These are phyloP conservation scores for Pectinophora gossypiella DNA, from an alignment of 1,140 invertebrate species.

Conservation along the genomic window DNA sequence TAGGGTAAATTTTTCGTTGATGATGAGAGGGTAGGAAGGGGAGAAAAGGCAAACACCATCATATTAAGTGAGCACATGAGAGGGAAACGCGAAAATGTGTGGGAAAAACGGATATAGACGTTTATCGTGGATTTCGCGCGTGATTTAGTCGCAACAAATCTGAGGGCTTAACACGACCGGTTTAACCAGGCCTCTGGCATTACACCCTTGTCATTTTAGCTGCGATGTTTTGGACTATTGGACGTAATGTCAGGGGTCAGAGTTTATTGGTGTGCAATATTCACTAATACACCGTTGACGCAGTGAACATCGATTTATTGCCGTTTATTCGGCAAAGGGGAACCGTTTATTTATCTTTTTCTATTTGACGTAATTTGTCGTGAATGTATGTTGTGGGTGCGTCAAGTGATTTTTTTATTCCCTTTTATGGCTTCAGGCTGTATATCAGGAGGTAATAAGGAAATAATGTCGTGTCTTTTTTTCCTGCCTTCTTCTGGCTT, in stretches of 20 bases:
- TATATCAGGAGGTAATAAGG: no score
- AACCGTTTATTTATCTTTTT: constrained; percentile 56
- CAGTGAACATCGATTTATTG: constrained; percentile 60
- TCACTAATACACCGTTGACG: constrained; percentile 66
- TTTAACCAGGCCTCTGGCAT: constrained; percentile 25
- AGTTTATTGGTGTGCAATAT: constrained; percentile 17
- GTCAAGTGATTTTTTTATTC: constrained; percentile 6
- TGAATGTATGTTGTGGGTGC: constrained; percentile 20
- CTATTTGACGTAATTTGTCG: constrained; percentile 43
- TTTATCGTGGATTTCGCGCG: constrained; percentile 70
- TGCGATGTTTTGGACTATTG: no score
- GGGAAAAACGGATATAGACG: constrained; percentile 73
- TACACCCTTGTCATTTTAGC: neutral
- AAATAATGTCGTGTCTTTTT: no score
- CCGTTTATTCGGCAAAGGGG: constrained; percentile 54
- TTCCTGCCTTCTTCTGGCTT: no score
- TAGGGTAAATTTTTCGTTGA: constrained; percentile 22
- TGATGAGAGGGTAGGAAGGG: constrained; percentile 29
- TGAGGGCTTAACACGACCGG: constrained; percentile 51
- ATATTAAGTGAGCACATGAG: constrained; percentile 74
- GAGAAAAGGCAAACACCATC: constrained; percentile 66
- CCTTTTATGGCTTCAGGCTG: neutral
- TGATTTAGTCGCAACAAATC: constrained; percentile 70
- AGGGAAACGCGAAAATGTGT: constrained; percentile 71
- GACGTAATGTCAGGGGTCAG: no score